Evolutionary conservation across 2,113 vertebrate genomes (phyloP), one percentile per base, ranked within the genome.

Genomic region (Ibidorhyncha struthersii): DNA sequence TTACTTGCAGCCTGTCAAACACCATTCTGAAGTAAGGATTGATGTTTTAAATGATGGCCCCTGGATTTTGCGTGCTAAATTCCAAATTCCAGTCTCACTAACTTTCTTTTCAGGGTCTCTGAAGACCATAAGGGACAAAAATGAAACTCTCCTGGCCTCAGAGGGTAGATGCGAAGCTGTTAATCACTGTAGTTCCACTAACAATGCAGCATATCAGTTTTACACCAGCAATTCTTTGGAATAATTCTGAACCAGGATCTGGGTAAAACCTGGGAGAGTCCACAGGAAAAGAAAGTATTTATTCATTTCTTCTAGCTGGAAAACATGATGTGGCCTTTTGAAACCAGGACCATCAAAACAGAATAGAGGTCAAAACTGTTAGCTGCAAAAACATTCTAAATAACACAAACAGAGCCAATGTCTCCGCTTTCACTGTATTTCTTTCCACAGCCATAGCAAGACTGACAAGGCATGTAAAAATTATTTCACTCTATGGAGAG

Each of bases 351-450:
- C 91, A 86, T 87, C 78, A 85, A 93, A 96, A 94, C 63, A 95
- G 73, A 90, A 87, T 11, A 72, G 80, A 93, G 88, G 96, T 96
- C 91, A 95, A 88, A 85, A 77, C 85, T 79, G 88, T 93, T 97
- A 94, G 87, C 95, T 96, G 81, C 85, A 93, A 97, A 96, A 98
- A 95, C 92, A 97, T 95, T 93, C 80, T 83, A 84, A 87, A 86
- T 92, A 93, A 91, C 67, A 94, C 82, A 95, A 97, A 96, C 79
- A 96, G 87, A 13, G 52, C 78, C 82, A 91, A 71, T 34, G 83
- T 96, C 91, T 95, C 85, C 86, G 89, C 96, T 91, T 90, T 85
- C 90, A 90, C 84, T 96, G 93, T 97, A 97, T 97, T 97, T 97
- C 97, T 96, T 96, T 96, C 94, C 95, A 93, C 7, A 8, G 83